Evolutionary conservation across 2,888 invertebrate species (phyloP).

Genomic region (Galeopsomyia nigrocyanea): DNA sequence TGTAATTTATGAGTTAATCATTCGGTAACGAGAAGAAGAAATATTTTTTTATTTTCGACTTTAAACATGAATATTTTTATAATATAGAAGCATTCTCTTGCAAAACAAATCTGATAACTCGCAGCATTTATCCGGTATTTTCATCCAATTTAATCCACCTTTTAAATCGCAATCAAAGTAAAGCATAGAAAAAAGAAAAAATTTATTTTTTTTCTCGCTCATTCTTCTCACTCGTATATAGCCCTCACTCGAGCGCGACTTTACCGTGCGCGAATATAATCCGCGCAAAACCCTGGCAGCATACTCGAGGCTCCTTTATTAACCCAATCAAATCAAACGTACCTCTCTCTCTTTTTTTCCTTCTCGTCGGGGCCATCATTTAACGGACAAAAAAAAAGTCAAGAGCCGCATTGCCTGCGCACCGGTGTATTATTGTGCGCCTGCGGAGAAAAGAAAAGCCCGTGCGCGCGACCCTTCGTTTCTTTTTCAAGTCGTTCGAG

Average conservation of each 20-base stretch:
- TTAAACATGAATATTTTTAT: too few species aligned
- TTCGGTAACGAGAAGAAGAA: too few species aligned
- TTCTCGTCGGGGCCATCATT: conserved; percentile 13
- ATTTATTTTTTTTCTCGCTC: background rate
- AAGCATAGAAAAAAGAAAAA: too few species aligned
- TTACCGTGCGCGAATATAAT: background rate
- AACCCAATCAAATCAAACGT: conserved; percentile 26
- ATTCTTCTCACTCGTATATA: background rate
- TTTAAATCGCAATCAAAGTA: too few species aligned
- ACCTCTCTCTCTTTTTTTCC: background rate
- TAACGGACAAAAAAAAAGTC: conserved; percentile 35
- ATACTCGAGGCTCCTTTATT: conserved; percentile 15
- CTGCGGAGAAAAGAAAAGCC: background rate
- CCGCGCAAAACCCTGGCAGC: background rate
- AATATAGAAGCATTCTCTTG: too few species aligned
- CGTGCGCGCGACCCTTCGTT: background rate
- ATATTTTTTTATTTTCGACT: too few species aligned
- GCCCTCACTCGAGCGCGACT: conserved; percentile 1
- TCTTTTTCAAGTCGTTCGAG: conserved; percentile 4
- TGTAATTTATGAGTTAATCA: too few species aligned
- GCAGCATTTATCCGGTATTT: too few species aligned
- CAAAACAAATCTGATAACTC: too few species aligned
- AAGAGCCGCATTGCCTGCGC: conserved; percentile 14
- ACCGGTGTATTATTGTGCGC: background rate
- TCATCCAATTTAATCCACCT: too few species aligned